Conservation (phyloP, 37 sponge, comb jelly and placozoan genomes). For the Aphrocallistes beatrix region DNA sequence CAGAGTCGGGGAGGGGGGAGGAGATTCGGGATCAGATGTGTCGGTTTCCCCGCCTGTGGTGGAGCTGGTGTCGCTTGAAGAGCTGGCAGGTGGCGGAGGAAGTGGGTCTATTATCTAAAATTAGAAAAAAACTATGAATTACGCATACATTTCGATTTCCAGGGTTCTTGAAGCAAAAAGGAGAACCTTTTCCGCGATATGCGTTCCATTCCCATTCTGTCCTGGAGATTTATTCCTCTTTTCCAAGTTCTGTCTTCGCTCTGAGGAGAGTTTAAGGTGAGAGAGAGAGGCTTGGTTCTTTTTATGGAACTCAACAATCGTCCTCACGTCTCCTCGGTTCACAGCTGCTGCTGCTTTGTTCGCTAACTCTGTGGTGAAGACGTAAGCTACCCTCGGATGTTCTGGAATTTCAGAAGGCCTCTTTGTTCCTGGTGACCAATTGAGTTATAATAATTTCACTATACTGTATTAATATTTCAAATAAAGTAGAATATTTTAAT, state of each 20-base stretch:
- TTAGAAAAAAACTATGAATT: too few species aligned
- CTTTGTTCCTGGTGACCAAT: too few species aligned
- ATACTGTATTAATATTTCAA: too few species aligned
- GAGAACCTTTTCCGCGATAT: not conserved
- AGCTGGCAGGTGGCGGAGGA: not conserved
- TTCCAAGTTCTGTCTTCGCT: not conserved
- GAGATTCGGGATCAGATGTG: not conserved
- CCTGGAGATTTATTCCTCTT: not conserved
- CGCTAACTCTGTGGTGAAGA: slow-evolving; percentile 61
- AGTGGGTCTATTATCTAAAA: not conserved
- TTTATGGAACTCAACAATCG: slow-evolving; percentile 49
- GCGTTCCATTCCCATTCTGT: not conserved
- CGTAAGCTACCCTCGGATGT: slow-evolving; percentile 26
- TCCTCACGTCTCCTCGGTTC: slow-evolving; percentile 17
- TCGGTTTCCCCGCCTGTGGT: not conserved
- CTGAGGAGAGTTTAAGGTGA: not conserved
- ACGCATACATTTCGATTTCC: too few species aligned
- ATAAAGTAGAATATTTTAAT: too few species aligned
- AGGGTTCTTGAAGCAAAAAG: too few species aligned
- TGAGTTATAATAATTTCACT: too few species aligned
- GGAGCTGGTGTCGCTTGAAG: not conserved
- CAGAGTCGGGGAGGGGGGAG: not conserved
- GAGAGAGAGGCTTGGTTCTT: slow-evolving; percentile 20
- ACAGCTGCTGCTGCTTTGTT: slow-evolving; percentile 67
- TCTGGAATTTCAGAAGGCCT: not conserved